phyloP scores from a whole-genome alignment of 2,113 vertebrate species.

The Chlamydotis undulata region DNA sequence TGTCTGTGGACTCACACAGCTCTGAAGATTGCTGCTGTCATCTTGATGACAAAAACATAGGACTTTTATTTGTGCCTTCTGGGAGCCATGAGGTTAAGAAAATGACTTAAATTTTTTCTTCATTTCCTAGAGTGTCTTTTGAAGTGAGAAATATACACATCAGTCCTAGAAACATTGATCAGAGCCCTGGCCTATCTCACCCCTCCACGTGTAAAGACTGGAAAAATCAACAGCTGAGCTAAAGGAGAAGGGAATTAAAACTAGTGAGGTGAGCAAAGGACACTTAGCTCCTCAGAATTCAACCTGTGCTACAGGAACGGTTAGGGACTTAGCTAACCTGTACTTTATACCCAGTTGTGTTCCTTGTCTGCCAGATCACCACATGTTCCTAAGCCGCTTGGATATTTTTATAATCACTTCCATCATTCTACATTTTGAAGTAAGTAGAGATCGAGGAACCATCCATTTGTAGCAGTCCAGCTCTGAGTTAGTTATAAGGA shows the following conservation, averaged over 20 bases:
- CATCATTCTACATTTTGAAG: rapidly evolving
- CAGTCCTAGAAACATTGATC: background rate
- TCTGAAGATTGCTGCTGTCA: conserved; percentile 66
- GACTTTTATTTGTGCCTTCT: conserved; percentile 33
- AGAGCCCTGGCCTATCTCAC: background rate
- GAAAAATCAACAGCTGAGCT: background rate
- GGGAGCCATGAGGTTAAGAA: conserved; percentile 17
- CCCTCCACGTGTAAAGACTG: rapidly evolving
- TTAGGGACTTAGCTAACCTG: background rate
- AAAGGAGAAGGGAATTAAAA: background rate
- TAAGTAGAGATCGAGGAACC: background rate
- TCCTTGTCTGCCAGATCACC: background rate
- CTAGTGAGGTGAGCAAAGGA: background rate
- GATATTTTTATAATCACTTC: background rate
- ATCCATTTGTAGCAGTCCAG: background rate
- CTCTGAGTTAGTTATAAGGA: background rate
- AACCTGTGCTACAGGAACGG: background rate
- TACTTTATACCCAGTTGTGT: background rate
- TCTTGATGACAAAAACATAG: conserved; percentile 63
- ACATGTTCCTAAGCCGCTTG: background rate
- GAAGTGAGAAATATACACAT: background rate
- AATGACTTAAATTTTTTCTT: conserved; percentile 36
- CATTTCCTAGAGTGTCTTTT: conserved; percentile 24
- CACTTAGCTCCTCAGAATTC: background rate
- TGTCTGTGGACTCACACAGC: conserved; percentile 39